Base-by-base conservation (phyloP, 2,797 vertebrate species). In the Pseudocheirus occidentalis region DNA sequence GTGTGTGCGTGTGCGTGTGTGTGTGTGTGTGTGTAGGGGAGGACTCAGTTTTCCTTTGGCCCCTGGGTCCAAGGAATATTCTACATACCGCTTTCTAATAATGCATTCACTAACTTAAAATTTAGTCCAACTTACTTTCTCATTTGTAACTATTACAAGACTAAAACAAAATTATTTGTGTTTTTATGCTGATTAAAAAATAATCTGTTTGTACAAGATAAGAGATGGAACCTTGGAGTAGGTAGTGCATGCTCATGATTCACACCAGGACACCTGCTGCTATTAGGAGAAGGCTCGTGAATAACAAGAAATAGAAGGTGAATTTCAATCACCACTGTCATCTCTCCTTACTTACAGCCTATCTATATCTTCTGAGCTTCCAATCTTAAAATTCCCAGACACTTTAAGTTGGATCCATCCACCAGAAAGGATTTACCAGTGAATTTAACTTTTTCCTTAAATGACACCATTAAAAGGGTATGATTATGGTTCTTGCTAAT, bases 151-250 rank as follows among this genome's bases (percentile, higher is more conserved):
- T 95, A 96, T 96, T 95, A 52, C 28, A 91, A 9, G 94, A 50
- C 55, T 96, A 90, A 92, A 81, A 81, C 46, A 24, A 81, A 81
- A 66, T 1, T 96, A 94, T 97, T 94, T 95, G 91, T 92, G 91
- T 66, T 97, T 91, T 97, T 96, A 97, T 97, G 96, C 91, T 97
- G 98, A 98, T 98, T 96, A 95, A 93, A 92, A 93, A 96, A 95
- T 96, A 81, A 81, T 95, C 96, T 98, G 95, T 94, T 90, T 95
- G 89, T 73, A 95, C 94, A 97, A 93, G 96, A 97, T 96, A 97
- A 97, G 93, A 91, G 9, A 93, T 91, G 81, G 16, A 90, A 54
- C 55, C 81, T 90, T 92, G 50, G 94, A 97, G 62, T 92, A 97
- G 87, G 93, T 62, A 96, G 94, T 94, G 50, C 58, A 93, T 89